Evolutionary conservation across 2,888 invertebrate species (phyloP).

Genomic region (Drosophila anomelani): DNA sequence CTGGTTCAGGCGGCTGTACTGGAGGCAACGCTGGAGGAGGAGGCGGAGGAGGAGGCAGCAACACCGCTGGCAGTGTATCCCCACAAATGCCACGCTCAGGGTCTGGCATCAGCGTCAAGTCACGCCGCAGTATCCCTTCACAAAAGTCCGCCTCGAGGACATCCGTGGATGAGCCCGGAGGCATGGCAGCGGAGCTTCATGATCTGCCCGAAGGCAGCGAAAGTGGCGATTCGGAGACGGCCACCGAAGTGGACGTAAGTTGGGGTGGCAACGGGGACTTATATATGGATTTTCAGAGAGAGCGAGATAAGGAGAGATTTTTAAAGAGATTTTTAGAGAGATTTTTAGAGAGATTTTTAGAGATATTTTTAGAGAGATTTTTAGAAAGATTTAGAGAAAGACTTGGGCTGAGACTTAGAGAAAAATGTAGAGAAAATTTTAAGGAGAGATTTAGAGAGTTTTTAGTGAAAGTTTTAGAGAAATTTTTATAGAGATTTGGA

Average conservation of each 20-base stretch:
- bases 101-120: constrained; percentile 86
- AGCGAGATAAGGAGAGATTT: not conserved
- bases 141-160: constrained; percentile 86
- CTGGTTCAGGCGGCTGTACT: constrained; percentile 8
- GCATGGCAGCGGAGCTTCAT: constrained; percentile 85
- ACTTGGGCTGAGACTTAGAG: no score
- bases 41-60: constrained; percentile 38
- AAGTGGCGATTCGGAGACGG: constrained; percentile 88
- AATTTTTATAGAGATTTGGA: no score
- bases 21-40: constrained; percentile 32
- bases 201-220: constrained; percentile 87
- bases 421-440: no score
- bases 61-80: constrained; percentile 79
- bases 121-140: constrained; percentile 86
- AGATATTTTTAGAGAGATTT: no score
- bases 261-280: not conserved
- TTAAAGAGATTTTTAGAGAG: no score
- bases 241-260: constrained; percentile 90
- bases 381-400: no score
- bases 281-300: not conserved
- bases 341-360: no score
- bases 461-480: no score
- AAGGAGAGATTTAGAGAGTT: no score
- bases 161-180: constrained; percentile 86
- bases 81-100: constrained; percentile 85